These are phyloP conservation scores for Hepsetus odoe DNA, from an alignment of 2,113 vertebrate species.

Conservation along the genomic window DNA sequence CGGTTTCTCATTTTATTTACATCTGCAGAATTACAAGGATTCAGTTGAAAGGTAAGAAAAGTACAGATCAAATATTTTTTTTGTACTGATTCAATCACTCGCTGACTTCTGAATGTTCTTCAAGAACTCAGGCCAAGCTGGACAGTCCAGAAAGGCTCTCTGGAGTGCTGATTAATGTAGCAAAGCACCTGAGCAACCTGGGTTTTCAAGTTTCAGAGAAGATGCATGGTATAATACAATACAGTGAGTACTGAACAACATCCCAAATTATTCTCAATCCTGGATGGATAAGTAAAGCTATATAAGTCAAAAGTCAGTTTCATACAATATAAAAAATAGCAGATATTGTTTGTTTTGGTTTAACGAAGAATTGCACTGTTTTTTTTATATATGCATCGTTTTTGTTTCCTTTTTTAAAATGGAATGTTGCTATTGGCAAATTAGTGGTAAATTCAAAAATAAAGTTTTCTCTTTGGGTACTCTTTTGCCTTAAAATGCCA, in stretches of 20 bases:
- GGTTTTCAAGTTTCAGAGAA: slow-evolving; percentile 51
- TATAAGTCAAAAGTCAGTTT: too few species aligned
- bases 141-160: slow-evolving; percentile 39
- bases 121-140: slow-evolving; percentile 41
- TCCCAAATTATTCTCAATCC: not conserved
- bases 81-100: not conserved
- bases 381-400: too few species aligned
- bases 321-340: too few species aligned
- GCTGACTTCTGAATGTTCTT: slow-evolving; percentile 19
- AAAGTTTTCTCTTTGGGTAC: too few species aligned
- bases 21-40: slow-evolving; percentile 49
- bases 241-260: slow-evolving; percentile 47
- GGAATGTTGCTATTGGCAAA: too few species aligned
- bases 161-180: slow-evolving; percentile 51
- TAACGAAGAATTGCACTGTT: too few species aligned
- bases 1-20: not conserved
- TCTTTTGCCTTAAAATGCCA: too few species aligned
- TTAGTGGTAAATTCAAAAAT: too few species aligned
- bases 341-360: too few species aligned
- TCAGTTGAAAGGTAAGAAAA: slow-evolving; percentile 29
- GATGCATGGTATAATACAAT: slow-evolving; percentile 38
- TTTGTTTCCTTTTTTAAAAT: too few species aligned
- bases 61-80: not conserved
- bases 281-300: too few species aligned
- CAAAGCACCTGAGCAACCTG: slow-evolving; percentile 53